phyloP scores from a whole-genome alignment of 2,888 invertebrate genomes.

The Sminthurinus aureus region DNA sequence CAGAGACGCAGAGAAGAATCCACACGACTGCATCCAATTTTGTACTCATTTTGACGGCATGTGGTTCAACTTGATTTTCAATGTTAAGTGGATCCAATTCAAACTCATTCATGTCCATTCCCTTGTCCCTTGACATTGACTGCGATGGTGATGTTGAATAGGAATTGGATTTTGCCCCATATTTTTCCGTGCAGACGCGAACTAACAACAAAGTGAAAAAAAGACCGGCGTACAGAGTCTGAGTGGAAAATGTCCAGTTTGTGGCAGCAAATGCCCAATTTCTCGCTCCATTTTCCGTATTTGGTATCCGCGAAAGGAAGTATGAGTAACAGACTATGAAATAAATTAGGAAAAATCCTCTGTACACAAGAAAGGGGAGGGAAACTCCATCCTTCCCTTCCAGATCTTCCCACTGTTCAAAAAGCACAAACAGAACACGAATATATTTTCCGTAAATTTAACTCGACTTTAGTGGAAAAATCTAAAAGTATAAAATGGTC shows the following conservation, averaged over 20 bases:
- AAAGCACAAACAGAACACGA: neutral
- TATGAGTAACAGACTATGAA: conserved; percentile 17
- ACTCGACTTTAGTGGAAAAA: neutral
- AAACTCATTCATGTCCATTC: no score
- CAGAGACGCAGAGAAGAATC: conserved; percentile 27
- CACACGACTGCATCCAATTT: no score
- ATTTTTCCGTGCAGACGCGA: no score
- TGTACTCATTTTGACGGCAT: no score
- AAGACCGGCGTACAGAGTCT: conserved; percentile 11
- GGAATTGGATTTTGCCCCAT: no score
- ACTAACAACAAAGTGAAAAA: conserved; percentile 7
- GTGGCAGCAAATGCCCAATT: conserved; percentile 21
- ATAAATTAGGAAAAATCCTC: conserved; percentile 20
- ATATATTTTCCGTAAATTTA: neutral
- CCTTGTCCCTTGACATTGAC: no score
- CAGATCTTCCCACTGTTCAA: conserved; percentile 40
- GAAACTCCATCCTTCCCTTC: conserved; percentile 27
- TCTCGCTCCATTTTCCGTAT: no score
- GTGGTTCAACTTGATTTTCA: no score
- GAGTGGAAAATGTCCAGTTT: conserved; percentile 29
- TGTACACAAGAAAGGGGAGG: conserved; percentile 12
- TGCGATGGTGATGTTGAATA: no score
- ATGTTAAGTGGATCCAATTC: no score
- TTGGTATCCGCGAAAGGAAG: neutral
- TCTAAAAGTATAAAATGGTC: no score